Conservation (phyloP, 2,888 invertebrate species). For the Spisula solida region DNA sequence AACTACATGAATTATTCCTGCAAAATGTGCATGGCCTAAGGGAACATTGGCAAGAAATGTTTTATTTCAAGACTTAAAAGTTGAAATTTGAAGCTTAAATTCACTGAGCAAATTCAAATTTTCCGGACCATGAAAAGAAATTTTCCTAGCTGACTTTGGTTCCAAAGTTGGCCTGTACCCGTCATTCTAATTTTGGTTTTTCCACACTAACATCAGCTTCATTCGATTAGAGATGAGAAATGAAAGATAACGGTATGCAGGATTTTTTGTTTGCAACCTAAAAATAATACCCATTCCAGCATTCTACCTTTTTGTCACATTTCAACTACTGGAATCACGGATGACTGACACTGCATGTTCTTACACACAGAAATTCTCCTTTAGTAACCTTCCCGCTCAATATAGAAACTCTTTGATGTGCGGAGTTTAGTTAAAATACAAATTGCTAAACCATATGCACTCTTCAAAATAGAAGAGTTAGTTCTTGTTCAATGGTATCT, state of each 20-base stretch:
- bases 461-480: constrained; percentile 21
- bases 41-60: no score
- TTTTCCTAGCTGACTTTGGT: neutral
- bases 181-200: neutral
- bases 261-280: constrained; percentile 7
- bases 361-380: constrained; percentile 9
- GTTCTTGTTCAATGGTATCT: constrained; percentile 3
- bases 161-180: neutral
- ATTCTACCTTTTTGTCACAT: constrained; percentile 16
- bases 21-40: no score
- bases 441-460: constrained; percentile 41
- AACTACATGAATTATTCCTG: no score
- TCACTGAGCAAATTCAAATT: no score
- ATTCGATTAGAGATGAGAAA: neutral
- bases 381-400: constrained; percentile 23
- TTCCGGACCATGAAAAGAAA: no score
- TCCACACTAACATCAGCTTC: neutral
- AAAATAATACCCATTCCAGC: neutral
- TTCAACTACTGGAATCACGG: constrained; percentile 26
- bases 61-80: no score
- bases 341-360: constrained; percentile 11
- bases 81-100: no score
- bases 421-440: neutral
- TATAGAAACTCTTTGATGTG: constrained; percentile 45
- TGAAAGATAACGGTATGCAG: neutral